phyloP scores from a whole-genome alignment of 2,113 vertebrate genomes.

The Microtus montanus region DNA sequence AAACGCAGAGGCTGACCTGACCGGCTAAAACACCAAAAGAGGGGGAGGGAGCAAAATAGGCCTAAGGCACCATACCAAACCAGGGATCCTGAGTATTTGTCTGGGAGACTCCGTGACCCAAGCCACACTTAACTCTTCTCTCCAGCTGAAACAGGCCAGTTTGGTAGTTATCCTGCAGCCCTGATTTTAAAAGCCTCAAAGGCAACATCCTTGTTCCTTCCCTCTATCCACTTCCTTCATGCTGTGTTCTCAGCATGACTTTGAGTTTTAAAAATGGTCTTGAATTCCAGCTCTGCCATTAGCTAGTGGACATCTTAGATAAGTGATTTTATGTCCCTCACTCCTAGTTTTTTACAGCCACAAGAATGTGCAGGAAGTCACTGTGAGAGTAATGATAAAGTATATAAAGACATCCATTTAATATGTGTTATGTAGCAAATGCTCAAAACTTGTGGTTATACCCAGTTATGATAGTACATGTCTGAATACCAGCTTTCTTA shows the following conservation, averaged over 20 bases:
- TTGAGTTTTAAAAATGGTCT: conserved; percentile 16
- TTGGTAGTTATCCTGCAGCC: background rate
- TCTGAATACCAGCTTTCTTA: background rate
- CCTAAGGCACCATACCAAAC: background rate
- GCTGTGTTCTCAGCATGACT: background rate
- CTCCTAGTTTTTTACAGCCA: background rate
- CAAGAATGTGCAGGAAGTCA: conserved; percentile 26
- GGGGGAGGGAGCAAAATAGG: background rate
- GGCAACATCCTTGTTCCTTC: background rate
- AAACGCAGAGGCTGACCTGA: background rate
- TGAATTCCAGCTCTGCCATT: background rate
- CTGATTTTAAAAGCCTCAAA: background rate
- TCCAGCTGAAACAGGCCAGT: background rate
- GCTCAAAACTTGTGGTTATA: background rate
- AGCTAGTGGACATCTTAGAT: background rate
- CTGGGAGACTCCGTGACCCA: background rate
- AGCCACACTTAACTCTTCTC: background rate
- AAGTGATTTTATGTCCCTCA: conserved; percentile 19
- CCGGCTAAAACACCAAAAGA: background rate
- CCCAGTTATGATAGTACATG: background rate
- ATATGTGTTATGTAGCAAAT: background rate
- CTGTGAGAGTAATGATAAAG: conserved; percentile 4
- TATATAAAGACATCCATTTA: conserved; percentile 7
- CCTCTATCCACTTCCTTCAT: background rate
- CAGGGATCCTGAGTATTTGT: background rate